Evolutionary conservation across 2,888 invertebrate genomes (phyloP).

Genomic region (Alentia gelatinosa): DNA sequence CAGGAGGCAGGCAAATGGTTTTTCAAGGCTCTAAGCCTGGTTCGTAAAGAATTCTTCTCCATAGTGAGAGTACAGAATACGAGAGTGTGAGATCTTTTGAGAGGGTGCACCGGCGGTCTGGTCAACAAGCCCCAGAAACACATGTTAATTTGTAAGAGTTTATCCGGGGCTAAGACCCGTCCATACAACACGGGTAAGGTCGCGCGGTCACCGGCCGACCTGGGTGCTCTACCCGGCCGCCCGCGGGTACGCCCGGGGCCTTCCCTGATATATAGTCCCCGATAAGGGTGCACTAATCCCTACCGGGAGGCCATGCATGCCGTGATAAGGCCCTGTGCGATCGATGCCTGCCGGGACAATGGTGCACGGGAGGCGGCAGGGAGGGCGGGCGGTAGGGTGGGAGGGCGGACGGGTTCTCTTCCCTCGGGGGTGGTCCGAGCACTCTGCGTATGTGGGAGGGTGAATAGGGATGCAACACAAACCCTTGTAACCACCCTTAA

Average conservation of each 20-base stretch:
- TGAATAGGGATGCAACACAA: no score
- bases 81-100: no score
- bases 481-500: no score
- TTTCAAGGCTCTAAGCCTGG: no score
- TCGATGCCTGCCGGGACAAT: background rate
- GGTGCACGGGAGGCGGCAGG: background rate
- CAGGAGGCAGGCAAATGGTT: no score
- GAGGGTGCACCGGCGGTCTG: no score
- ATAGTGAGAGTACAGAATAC: no score
- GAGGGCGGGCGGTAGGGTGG: no score
- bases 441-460: no score
- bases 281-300: conserved; percentile 18
- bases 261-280: background rate
- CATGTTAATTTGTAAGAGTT: background rate
- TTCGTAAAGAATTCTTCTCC: no score
- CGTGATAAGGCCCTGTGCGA: conserved; percentile 14
- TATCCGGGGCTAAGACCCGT: background rate
- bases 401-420: no score
- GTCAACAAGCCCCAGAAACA: background rate
- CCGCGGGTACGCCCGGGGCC: background rate
- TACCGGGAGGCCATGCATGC: background rate
- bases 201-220: background rate
- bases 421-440: no score
- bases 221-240: background rate
- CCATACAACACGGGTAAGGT: background rate